Conservation (phyloP, 1,140 invertebrate genomes). For the Kradibia gibbosae region DNA sequence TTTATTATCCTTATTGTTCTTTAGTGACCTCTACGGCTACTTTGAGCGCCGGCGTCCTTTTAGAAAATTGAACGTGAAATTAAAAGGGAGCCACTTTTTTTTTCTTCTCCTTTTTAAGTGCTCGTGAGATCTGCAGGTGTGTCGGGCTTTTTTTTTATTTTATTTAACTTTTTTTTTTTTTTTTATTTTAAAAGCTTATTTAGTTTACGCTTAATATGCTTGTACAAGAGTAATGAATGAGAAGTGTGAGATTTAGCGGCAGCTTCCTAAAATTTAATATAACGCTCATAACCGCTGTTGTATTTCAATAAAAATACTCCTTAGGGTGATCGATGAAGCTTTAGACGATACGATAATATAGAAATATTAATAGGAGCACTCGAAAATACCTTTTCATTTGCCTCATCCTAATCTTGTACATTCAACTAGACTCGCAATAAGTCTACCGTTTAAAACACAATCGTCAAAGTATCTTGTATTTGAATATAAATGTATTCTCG, state of each 20-base stretch:
- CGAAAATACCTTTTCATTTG: too few species aligned
- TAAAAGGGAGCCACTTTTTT: too few species aligned
- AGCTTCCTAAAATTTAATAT: too few species aligned
- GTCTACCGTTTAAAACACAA: not conserved
- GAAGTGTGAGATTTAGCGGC: not conserved
- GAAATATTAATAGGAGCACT: too few species aligned
- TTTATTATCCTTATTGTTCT: not conserved
- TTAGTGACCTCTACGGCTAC: not conserved
- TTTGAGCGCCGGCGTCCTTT: not conserved
- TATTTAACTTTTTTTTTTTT: not conserved
- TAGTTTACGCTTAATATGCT: not conserved
- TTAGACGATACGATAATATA: too few species aligned
- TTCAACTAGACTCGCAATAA: not conserved
- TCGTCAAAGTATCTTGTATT: not conserved
- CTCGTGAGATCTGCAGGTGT: not conserved
- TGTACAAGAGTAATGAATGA: too few species aligned
- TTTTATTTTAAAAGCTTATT: not conserved
- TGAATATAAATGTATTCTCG: not conserved
- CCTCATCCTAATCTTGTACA: not conserved
- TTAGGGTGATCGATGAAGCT: too few species aligned
- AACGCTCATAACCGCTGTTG: too few species aligned
- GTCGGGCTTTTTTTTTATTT: not conserved
- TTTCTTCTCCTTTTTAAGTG: not conserved
- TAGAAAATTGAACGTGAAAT: conserved; percentile 15
- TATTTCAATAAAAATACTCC: too few species aligned